A percentile compares a stretch with the other conserved stretches of the same genome.
phyloP scores from a whole-genome alignment of 2,797 vertebrate species.

The Anguilla anguilla region DNA sequence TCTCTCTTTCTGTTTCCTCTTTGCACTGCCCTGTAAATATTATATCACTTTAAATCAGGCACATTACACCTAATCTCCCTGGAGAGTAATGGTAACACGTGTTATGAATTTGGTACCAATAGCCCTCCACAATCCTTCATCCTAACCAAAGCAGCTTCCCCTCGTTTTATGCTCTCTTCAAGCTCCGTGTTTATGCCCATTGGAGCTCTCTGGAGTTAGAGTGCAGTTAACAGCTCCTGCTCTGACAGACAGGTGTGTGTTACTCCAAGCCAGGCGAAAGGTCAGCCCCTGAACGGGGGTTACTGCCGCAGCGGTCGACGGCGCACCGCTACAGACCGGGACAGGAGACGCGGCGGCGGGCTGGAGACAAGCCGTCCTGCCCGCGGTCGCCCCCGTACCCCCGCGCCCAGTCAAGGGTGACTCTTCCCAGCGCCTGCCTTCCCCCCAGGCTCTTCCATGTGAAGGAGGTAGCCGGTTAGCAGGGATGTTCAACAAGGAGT shows the following conservation, averaged over 20 bases:
- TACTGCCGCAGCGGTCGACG: not conserved
- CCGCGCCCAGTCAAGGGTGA: slow-evolving; percentile 63
- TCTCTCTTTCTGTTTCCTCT: slow-evolving; percentile 14
- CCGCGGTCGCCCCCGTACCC: not conserved
- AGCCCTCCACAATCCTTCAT: not conserved
- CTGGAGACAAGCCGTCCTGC: not conserved
- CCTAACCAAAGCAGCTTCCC: not conserved
- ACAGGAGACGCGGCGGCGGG: not conserved
- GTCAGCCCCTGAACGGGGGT: not conserved
- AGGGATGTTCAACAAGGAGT: slow-evolving; percentile 40
- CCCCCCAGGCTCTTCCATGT: slow-evolving; percentile 52
- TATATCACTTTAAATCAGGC: slow-evolving; percentile 58
- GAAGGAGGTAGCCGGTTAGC: slow-evolving; percentile 48
- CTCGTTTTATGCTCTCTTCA: slow-evolving; percentile 24
- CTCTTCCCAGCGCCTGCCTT: slow-evolving; percentile 67
- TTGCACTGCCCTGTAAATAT: slow-evolving; percentile 61
- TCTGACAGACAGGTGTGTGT: not conserved
- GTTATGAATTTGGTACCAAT: slow-evolving; percentile 47
- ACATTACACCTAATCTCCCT: slow-evolving; percentile 45
- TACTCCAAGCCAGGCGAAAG: not conserved
- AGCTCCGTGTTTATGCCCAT: slow-evolving; percentile 9
- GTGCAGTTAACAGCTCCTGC: not conserved
- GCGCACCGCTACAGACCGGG: not conserved
- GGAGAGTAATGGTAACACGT: slow-evolving; percentile 48
- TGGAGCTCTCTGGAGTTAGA: not conserved